A percentile compares a stretch with the other conserved stretches of the same genome.
These are phyloP conservation scores for Athalia circularis DNA, from an alignment of 2,888 invertebrate genomes.

Conservation along the genomic window DNA sequence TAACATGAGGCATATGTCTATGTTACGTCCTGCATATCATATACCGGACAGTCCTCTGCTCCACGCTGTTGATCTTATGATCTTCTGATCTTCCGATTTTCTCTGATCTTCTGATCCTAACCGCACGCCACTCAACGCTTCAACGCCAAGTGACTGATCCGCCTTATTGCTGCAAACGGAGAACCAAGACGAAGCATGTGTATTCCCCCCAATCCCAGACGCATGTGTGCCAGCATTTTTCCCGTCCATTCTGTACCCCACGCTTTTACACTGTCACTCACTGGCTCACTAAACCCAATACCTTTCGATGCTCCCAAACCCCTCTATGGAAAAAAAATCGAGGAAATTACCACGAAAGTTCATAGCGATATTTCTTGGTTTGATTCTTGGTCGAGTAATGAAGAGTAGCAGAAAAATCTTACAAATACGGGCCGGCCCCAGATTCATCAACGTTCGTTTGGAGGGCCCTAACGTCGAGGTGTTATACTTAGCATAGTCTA, in stretches of 20 bases:
- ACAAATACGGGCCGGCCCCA: constrained; percentile 22
- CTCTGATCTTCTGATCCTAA: constrained; percentile 54
- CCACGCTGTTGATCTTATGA: constrained; percentile 51
- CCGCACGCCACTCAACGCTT: constrained; percentile 49
- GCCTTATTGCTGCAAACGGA: constrained; percentile 41
- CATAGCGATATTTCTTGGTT: background rate
- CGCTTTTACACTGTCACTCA: constrained; percentile 16
- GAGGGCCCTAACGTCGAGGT: constrained; percentile 31
- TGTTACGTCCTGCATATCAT: background rate
- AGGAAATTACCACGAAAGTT: background rate
- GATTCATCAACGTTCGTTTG: constrained; percentile 33
- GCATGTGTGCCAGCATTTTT: constrained; percentile 11
- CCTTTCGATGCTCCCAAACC: background rate
- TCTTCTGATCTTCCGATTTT: constrained; percentile 52
- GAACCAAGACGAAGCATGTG: constrained; percentile 36
- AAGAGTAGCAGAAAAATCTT: background rate
- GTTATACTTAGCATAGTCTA: constrained; percentile 44
- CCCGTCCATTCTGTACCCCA: background rate
- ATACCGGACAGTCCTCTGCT: constrained; percentile 24
- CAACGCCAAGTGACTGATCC: constrained; percentile 54
- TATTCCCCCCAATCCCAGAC: constrained; percentile 20
- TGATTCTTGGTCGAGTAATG: constrained; percentile 11
- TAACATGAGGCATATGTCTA: constrained; percentile 33
- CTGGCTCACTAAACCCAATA: background rate
- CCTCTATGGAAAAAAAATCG: background rate